Base-by-base conservation (phyloP, 30 jellyfish, hydroid and myxozoan species). In the Nemopilema nomurai region DNA sequence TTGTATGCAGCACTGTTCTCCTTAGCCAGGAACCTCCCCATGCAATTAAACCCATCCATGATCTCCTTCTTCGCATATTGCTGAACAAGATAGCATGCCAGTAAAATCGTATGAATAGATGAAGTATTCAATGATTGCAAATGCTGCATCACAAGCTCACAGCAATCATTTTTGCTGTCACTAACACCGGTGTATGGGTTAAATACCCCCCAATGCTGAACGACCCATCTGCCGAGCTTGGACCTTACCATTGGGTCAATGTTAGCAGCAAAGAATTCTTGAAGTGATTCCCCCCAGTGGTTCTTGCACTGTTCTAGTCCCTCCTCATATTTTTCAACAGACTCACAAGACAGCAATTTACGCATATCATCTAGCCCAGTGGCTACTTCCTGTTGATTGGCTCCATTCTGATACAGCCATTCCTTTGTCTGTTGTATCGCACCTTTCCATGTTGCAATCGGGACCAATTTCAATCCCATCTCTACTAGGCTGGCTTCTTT, bases 121-220 rank as follows among this genome's bases (percentile, higher is more conserved):
- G 77, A 83, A 52, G 53, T 86, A 24, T 88, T 93, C 79, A 82
- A 68, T 29, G 84, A 69, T 65, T 91, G 91, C 51, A 91, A 71
- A 52, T 91, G 93, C 64, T 88, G 92, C 19, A 86, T 74, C 21
- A 91, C 96, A 18, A 91, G 28, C 74, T 91, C 97, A 49, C 81
- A 81, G 65, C 92, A 87, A 33, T 85, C 97, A 74, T 91, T 91
- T 28, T 86, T 76, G 68, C 77, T 81, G 69, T 91, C 97, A 25
- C 79, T 85, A 1, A 91, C 89, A 0, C 97, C 97, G 17, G 97
- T 91, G 63, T 91, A 85, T 28, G 97, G 97, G 72, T 86, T 91
- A 77, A 85, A 91, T 22, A 86, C 81, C 69, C 87, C 79, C 93
- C 92, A 86, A 65, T 87, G 68, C 25, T 85, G 94, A 29, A 91